These are phyloP conservation scores for Hemicordylus capensis DNA, from an alignment of 2,113 vertebrate species.

Conservation along the genomic window DNA sequence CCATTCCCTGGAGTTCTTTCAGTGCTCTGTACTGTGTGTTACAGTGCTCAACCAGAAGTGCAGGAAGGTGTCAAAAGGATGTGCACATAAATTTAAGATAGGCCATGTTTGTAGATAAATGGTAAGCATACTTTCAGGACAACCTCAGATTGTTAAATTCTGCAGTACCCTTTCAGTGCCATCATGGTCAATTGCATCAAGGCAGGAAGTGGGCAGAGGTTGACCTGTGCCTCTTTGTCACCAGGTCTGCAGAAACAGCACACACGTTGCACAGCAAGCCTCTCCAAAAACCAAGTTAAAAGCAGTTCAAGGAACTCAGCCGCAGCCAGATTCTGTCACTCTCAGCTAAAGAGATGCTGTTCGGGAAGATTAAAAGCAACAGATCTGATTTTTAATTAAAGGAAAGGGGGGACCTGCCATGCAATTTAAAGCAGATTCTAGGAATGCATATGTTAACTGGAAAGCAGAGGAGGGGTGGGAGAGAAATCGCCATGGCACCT, in stretches of 20 bases:
- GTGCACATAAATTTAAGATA: background rate
- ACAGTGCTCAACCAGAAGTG: background rate
- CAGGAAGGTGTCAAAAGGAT: background rate
- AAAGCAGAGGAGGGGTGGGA: background rate
- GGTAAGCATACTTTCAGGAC: background rate
- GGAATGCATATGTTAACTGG: slow-evolving; percentile 18
- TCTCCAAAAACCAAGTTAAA: slow-evolving; percentile 27
- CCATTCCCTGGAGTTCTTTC: background rate
- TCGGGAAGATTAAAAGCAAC: slow-evolving; percentile 13
- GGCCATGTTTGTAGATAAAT: background rate
- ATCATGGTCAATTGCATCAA: too few relatives aligned
- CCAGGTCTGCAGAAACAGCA: slow-evolving; percentile 10
- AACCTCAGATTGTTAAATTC: background rate
- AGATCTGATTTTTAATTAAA: slow-evolving; percentile 62
- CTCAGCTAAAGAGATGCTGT: slow-evolving; percentile 41
- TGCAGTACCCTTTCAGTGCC: background rate
- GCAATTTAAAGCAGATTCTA: slow-evolving; percentile 41
- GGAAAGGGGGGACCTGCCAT: slow-evolving; percentile 10
- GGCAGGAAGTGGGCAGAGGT: background rate
- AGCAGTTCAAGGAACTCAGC: slow-evolving; percentile 16
- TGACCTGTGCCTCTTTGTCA: background rate
- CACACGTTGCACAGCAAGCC: slow-evolving; percentile 12
- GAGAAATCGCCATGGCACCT: slow-evolving; percentile 35
- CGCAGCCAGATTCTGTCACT: background rate
- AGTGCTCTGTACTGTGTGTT: background rate